Base-by-base conservation (phyloP, 2,888 invertebrate genomes). In the Caenorhabditis macrosperma region DNA sequence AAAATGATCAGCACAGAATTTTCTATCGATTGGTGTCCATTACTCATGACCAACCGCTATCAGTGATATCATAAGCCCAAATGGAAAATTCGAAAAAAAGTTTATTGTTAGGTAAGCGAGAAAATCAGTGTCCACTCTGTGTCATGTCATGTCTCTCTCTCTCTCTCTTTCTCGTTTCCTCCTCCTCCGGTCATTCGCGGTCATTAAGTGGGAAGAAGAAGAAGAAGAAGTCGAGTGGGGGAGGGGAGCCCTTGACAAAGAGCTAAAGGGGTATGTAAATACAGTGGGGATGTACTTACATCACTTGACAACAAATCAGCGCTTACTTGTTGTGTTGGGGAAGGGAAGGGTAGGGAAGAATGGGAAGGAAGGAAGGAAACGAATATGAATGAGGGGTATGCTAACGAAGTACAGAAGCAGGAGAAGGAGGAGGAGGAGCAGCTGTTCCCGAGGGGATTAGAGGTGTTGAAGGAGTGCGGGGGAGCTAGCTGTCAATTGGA, bases 241-340 rank as follows among this genome's bases (percentile, higher is more conserved):
- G 17, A 57, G 48, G 48, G 30, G 66, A 69, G 60, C 59, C 50
- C 57, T 64, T 72, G 63, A 63, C 69, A 33, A 28, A 30, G 61
- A 71, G 68, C 57, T 41, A 22, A 55, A 35, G 48, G 50, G 46
- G 46, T 72, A 64, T 72, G 72, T 72, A 72, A 72, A 72, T 72
- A 72, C 72, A 46, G 71, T 55, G 26, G 33, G 10, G 59, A 63
- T 61, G 71, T 71, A 71, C 71, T 71, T 71, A 64, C 72, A 72
- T 72, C 72, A 72, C 71, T 71, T 71, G 63, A 71, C 61, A 38
- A 22, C 46, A 71, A 71, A 71, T 71, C 71, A 71, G 46, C 64
- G 64, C 38, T 48, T 72, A 72, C 72, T 72, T 72, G 72, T 72
- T 55, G 35, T 22, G 15, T 30, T 30, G 52, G 15, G 12, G 2